Percentiles rank a stretch among this genome's conserved stretches.
Evolutionary conservation across 2,797 vertebrate species (phyloP).

Genomic region (Myripristis murdjan): DNA sequence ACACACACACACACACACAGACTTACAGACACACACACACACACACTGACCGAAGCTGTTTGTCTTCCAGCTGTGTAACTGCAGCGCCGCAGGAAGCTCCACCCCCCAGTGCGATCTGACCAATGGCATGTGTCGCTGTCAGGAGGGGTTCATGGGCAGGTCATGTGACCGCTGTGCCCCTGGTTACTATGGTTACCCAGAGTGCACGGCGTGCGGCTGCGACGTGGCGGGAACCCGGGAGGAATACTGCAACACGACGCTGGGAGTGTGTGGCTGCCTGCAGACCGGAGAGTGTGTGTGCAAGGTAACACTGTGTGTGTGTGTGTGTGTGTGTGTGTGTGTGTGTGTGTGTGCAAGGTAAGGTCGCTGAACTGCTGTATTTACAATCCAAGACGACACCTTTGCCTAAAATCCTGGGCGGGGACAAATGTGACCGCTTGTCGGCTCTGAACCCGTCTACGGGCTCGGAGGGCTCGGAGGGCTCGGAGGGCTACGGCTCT

Average conservation of each 20-base stretch:
- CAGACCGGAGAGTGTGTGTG: conserved; percentile 87
- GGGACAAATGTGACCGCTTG: too few species aligned
- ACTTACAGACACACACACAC: neutral
- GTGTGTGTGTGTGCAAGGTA: neutral
- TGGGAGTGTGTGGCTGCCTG: conserved; percentile 88
- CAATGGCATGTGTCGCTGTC: conserved; percentile 90
- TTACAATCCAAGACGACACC: too few species aligned
- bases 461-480: too few species aligned
- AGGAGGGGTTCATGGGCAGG: conserved; percentile 82
- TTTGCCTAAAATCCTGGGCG: too few species aligned
- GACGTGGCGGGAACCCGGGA: conserved; percentile 86
- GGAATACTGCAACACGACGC: conserved; percentile 83
- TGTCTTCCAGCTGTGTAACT: conserved; percentile 88
- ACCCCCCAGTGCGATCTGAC: conserved; percentile 83
- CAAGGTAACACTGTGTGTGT: too few species aligned
- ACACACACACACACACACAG: neutral
- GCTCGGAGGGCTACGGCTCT: too few species aligned
- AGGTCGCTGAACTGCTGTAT: too few species aligned
- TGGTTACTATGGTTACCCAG: conserved; percentile 90
- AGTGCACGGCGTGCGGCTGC: conserved; percentile 91
- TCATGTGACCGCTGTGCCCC: conserved; percentile 87
- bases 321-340: neutral
- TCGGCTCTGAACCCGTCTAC: too few species aligned
- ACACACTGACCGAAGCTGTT: neutral
- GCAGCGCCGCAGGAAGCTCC: conserved; percentile 86